Percentiles rank a stretch among this genome's conserved stretches.
Evolutionary conservation across 1,140 invertebrate species (phyloP).

Genomic region (Saccostrea glomerata): DNA sequence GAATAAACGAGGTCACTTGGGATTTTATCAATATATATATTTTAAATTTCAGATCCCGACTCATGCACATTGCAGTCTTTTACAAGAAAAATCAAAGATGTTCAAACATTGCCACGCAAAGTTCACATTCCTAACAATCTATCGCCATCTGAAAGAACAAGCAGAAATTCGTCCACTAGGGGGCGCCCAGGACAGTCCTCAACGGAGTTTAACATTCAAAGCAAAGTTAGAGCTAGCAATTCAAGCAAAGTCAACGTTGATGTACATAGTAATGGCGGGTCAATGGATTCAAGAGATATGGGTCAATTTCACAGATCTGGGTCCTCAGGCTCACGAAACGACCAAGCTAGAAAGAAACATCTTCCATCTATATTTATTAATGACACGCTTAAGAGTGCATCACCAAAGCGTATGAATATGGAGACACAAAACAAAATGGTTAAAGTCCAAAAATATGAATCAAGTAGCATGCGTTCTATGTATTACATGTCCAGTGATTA

Average conservation of each 20-base stretch:
- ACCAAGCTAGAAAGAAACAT: conserved; percentile 68
- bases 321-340: conserved; percentile 61
- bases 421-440: conserved; percentile 15
- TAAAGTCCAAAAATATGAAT: not conserved
- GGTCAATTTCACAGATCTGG: conserved; percentile 46
- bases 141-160: not conserved
- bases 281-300: not conserved
- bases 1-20: not conserved
- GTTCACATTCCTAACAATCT: not conserved
- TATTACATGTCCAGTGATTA: conserved; percentile 64
- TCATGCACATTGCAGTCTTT: conserved; percentile 65
- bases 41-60: conserved; percentile 57
- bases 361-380: conserved; percentile 64
- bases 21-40: not conserved
- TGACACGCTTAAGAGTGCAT: conserved; percentile 54
- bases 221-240: not conserved
- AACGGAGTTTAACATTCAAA: not conserved
- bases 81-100: conserved; percentile 55
- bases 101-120: not conserved
- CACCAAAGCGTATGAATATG: not conserved
- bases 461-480: conserved; percentile 51
- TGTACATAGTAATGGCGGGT: conserved; percentile 10
- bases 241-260: not conserved
- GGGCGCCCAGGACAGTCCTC: not conserved
- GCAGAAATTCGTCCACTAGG: not conserved